Base-by-base conservation (phyloP, 2,797 vertebrate genomes). In the Argentina silus region DNA sequence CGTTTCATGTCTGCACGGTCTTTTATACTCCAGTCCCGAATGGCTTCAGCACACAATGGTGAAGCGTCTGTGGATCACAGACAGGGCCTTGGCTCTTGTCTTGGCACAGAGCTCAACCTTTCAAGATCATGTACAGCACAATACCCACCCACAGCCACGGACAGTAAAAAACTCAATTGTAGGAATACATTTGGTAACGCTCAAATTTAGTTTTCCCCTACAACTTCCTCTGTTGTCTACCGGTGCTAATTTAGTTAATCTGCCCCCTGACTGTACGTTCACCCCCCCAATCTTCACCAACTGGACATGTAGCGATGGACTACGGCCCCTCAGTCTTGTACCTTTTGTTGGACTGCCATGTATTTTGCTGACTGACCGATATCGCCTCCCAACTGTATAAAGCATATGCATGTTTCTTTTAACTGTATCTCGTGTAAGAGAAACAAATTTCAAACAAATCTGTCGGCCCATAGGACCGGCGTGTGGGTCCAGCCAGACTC, bases 1-100 rank as follows among this genome's bases (percentile, higher is more conserved):
- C 80, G 86, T 89, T 93, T 92, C 92, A 93, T 90, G 94, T 92
- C 92, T 87, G 87, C 78, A 85, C 84, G 88, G 67, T 86, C 91
- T 91, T 93, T 93, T 92, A 92, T 93, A 90, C 84, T 88, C 86
- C 86, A 82, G 88, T 85, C 91, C 86, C 89, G 87, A 84, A 80
- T 65, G 76, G 70, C 77, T 80, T 72, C 71, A 59, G 66, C 72
- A 72, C 82, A 87, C 83, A 88, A 87, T 84, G 66, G 72, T 61
- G 88, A 85, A 80, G 90, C 89, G 80, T 78, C 86, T 76, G 78
- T 88, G 85, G 84, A 91, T 81, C 74, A 85, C 85, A 80, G 88
- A 85, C 85, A 80, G 88, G 84, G 80, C 67, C 69, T 72, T 79
- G 77, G 79, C 77, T 81, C 45, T 51, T 53, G 65, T 55, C 70